Evolutionary conservation across 2,888 invertebrate genomes (phyloP), one percentile per base, ranked within the genome.

Genomic region (Catocala nupta): DNA sequence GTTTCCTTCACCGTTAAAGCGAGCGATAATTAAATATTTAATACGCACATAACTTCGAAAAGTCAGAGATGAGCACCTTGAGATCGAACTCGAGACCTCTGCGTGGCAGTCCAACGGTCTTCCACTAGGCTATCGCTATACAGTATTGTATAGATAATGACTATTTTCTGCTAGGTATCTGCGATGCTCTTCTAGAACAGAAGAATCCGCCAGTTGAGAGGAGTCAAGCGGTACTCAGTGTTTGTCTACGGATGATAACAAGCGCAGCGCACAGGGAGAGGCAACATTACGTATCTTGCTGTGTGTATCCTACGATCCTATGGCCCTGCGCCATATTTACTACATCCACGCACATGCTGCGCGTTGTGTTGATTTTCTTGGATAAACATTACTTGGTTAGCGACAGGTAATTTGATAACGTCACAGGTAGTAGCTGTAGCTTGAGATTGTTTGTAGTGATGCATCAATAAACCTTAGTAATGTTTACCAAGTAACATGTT

Each of bases 181-280:
- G 90, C 68, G 70, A 87, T 63, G 86, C 84, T 0, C 71, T 93
- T 1, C 57, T 92, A 13, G 70, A 72, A 0, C 85, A 90, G 60
- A 88, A 88, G 63, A 43, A 71, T 0, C 91, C 91, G 0, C 92
- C 91, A 0, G 74, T 91, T 4, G 90, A 91, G 60, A 90, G 83
- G 62, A 78, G 82, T 6, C 93, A 93, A 60, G 84, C 77, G 0
- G 81, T 93, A 9, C 63, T 93, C 4, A 76, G 85, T 0, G 60
- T 92, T 0, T 70, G 78, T 11, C 70, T 92, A 1, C 82, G 88
- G 0, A 42, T 93, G 34, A 69, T 93, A 13, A 83, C 89, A 1
- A 87, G 84, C 42, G 82, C 85, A 0, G 63, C 85, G 13, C 47
- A 55, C 5, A 36, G 34, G 5, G 73, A 72, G 1, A 10, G 36